Evolutionary conservation across 2,113 vertebrate species (phyloP).

Genomic region (Gobius niger): DNA sequence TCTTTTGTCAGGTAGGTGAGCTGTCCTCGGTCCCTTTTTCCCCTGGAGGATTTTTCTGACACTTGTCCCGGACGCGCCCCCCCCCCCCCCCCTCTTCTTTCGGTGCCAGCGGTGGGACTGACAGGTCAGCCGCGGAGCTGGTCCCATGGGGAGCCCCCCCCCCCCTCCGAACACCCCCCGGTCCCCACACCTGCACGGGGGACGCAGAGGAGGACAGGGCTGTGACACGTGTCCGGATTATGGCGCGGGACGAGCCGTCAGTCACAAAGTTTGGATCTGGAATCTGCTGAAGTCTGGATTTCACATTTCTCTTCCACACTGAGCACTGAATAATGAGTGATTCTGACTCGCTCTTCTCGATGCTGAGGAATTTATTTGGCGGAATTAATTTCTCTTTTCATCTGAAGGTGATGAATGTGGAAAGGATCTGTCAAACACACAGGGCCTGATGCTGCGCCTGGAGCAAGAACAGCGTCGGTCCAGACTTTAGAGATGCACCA

Average conservation of each 20-base stretch:
- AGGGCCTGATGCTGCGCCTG: too few relatives aligned
- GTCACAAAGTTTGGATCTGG: conserved; percentile 13
- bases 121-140: conserved; percentile 82
- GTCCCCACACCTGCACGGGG: conserved; percentile 70
- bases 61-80: conserved; percentile 82
- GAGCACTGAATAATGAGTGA: too few relatives aligned
- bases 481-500: too few relatives aligned
- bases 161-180: conserved; percentile 85
- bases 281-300: conserved; percentile 27
- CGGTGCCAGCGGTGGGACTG: conserved; percentile 84
- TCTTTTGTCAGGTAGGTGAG: conserved; percentile 90
- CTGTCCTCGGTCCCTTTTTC: conserved; percentile 78
- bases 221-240: conserved; percentile 52
- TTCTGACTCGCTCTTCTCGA: too few relatives aligned
- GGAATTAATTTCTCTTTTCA: too few relatives aligned
- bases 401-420: too few relatives aligned
- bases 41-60: conserved; percentile 84
- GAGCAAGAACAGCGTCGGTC: too few relatives aligned
- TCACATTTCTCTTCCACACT: neutral
- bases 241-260: conserved; percentile 49
- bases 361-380: too few relatives aligned
- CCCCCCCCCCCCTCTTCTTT: conserved; percentile 25
- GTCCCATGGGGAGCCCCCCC: conserved; percentile 78
- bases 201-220: conserved; percentile 26
- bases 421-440: too few relatives aligned